These are phyloP conservation scores for Struthidea cinerea DNA, from an alignment of 2,113 vertebrate species.

Conservation along the genomic window DNA sequence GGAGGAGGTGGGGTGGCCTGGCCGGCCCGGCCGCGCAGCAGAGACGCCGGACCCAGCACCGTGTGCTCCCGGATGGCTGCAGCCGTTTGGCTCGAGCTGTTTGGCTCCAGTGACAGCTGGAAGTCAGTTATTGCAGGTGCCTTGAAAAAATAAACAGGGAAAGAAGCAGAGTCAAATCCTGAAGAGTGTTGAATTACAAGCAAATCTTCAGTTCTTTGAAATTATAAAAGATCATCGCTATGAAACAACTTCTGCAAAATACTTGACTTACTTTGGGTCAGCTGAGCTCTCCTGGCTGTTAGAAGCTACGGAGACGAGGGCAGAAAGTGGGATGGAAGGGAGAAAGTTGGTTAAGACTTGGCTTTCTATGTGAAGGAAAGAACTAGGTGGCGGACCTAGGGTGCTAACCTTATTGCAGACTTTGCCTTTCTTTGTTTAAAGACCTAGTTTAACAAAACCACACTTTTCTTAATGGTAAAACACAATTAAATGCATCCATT, in stretches of 20 bases:
- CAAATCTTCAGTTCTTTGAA: not conserved
- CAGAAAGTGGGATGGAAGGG: not conserved
- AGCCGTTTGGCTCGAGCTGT: not conserved
- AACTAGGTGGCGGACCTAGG: not conserved
- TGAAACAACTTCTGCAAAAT: not conserved
- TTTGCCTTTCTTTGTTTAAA: not conserved
- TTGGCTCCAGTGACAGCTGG: not conserved
- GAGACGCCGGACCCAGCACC: accelerated
- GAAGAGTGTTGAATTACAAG: not conserved
- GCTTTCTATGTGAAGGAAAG: not conserved
- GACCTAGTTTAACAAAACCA: not conserved
- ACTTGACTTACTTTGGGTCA: not conserved
- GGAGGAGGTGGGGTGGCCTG: not conserved
- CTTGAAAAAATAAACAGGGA: not conserved
- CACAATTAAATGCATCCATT: not conserved
- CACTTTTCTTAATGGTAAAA: not conserved
- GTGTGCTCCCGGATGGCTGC: not conserved
- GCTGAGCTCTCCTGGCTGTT: not conserved
- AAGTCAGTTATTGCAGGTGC: not conserved
- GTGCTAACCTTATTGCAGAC: not conserved
- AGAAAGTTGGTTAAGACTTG: not conserved
- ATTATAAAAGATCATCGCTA: accelerated
- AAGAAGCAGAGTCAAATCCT: too few relatives aligned
- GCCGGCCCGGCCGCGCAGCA: accelerated
- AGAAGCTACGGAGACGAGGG: accelerated